Percentiles rank a stretch among this genome's conserved stretches.
Conservation (phyloP, 1,140 invertebrate genomes). For the Drosophila mojavensis region DNA sequence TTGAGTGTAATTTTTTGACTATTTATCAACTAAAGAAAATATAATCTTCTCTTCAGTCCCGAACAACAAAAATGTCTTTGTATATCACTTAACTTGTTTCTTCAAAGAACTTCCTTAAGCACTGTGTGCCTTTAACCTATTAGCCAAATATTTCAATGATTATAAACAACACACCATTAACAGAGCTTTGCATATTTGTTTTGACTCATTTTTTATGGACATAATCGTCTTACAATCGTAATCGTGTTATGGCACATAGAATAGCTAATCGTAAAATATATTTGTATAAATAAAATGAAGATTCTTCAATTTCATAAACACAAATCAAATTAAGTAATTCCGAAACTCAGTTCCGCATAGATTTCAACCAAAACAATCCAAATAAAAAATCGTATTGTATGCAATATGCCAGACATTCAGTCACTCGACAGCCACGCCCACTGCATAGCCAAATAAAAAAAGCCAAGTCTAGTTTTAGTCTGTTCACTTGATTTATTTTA, state of each 20-base stretch:
- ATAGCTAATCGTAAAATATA: background rate
- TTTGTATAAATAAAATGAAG: background rate
- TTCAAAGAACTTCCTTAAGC: background rate
- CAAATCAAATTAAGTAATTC: no score
- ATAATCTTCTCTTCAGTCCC: no score
- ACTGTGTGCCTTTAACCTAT: background rate
- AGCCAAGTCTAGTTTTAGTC: constrained; percentile 23
- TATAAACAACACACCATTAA: background rate
- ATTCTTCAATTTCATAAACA: no score
- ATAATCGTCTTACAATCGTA: background rate
- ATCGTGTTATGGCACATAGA: constrained; percentile 1
- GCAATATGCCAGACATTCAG: constrained; percentile 28
- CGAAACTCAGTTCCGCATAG: background rate
- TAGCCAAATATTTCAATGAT: background rate
- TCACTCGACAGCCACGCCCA: constrained; percentile 31
- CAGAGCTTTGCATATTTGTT: background rate
- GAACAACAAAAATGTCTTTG: no score
- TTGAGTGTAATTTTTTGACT: no score
- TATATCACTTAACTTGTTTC: no score
- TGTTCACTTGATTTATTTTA: constrained; percentile 10
- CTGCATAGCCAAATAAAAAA: background rate
- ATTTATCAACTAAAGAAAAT: no score
- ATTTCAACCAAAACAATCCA: background rate
- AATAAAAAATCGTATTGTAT: background rate
- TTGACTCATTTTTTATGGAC: background rate